Conservation (phyloP, 2,113 vertebrate genomes). For the Delphinapterus leucas region DNA sequence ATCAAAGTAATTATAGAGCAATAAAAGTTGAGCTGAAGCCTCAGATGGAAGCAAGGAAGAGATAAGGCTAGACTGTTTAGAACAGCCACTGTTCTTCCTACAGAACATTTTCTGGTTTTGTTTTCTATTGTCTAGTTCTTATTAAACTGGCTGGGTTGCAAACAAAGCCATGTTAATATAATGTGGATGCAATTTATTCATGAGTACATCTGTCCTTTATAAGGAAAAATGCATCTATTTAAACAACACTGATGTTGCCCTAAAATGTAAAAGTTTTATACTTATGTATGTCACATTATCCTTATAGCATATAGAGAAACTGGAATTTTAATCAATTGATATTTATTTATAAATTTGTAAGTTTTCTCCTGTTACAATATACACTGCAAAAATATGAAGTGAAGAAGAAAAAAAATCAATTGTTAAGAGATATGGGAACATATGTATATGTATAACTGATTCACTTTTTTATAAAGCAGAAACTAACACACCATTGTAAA, state of each 20-base stretch:
- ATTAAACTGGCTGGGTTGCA: slow-evolving; percentile 54
- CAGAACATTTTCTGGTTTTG: slow-evolving; percentile 47
- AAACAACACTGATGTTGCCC: slow-evolving; percentile 5
- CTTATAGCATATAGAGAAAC: neutral
- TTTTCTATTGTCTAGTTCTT: slow-evolving; percentile 56
- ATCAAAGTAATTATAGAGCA: slow-evolving; percentile 69
- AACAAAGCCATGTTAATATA: slow-evolving; percentile 58
- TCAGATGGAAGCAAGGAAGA: slow-evolving; percentile 4
- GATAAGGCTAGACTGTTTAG: slow-evolving; percentile 39
- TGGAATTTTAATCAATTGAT: slow-evolving; percentile 30
- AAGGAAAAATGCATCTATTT: slow-evolving; percentile 42
- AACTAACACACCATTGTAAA: too few relatives aligned
- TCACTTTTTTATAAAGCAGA: too few relatives aligned
- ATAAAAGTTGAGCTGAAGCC: slow-evolving; percentile 48
- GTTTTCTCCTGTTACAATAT: neutral
- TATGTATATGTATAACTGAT: too few relatives aligned
- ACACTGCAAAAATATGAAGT: neutral
- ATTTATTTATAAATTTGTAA: slow-evolving; percentile 18
- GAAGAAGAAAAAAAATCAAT: neutral
- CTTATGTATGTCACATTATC: neutral
- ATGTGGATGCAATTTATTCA: slow-evolving; percentile 53
- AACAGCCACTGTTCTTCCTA: neutral
- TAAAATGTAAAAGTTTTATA: neutral
- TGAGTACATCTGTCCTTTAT: slow-evolving; percentile 23
- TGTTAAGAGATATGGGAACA: neutral